These are phyloP conservation scores for Pachliopta kotzebuea DNA, from an alignment of 2,888 invertebrate genomes.

Conservation along the genomic window DNA sequence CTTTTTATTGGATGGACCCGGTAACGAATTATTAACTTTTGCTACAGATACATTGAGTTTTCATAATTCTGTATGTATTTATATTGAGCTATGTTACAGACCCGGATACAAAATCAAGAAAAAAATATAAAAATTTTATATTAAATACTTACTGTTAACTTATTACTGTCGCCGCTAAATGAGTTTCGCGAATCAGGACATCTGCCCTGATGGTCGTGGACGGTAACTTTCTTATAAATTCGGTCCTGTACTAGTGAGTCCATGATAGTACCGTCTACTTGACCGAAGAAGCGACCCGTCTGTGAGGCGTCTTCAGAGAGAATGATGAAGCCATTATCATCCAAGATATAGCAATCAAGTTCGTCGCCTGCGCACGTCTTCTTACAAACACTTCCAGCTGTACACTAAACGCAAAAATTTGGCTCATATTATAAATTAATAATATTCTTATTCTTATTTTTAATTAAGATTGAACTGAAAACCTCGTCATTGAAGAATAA, in stretches of 20 bases:
- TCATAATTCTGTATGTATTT: no score
- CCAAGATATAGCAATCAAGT: conserved; percentile 94
- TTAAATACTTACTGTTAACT: conserved; percentile 47
- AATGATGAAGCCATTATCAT: conserved; percentile 96
- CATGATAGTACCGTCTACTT: conserved; percentile 96
- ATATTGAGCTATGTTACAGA: no score
- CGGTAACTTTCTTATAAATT: conserved; percentile 92
- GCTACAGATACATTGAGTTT: no score
- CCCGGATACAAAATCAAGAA: no score
- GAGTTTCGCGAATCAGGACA: conserved; percentile 87
- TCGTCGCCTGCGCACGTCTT: conserved; percentile 93
- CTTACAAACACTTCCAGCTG: conserved; percentile 84
- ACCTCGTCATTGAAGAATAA: no score
- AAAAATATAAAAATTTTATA: neutral
- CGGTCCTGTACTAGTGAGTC: conserved; percentile 94
- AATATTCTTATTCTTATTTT: no score
- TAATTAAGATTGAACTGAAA: no score
- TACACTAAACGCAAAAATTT: conserved; percentile 77
- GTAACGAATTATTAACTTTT: no score
- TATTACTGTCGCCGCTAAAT: conserved; percentile 76
- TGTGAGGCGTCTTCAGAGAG: conserved; percentile 92
- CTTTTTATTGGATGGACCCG: no score
- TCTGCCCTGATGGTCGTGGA: conserved; percentile 94
- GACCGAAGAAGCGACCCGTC: conserved; percentile 95
- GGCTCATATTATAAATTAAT: neutral